Evolutionary conservation across 2,888 invertebrate species (phyloP).

Genomic region (Epinotia brunnichana): DNA sequence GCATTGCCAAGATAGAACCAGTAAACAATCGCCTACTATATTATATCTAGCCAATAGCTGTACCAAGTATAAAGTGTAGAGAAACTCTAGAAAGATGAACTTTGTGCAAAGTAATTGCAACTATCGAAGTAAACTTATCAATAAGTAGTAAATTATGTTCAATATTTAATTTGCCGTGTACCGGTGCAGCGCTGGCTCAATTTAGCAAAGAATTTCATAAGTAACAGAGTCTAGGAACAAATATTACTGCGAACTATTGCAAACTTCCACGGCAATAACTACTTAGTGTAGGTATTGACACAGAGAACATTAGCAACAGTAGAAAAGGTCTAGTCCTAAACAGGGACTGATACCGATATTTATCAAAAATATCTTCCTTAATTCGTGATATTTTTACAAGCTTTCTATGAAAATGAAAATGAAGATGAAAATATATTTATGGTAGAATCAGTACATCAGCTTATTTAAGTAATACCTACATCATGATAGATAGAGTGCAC

Average conservation of each 20-base stretch:
- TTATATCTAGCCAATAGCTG: too few relatives aligned
- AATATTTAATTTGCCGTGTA: conserved; percentile 22
- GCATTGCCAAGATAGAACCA: not conserved
- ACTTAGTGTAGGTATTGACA: not conserved
- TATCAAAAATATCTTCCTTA: too few relatives aligned
- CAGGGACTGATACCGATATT: too few relatives aligned
- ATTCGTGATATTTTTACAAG: too few relatives aligned
- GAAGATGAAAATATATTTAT: too few relatives aligned
- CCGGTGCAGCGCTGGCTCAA: not conserved
- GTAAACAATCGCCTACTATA: not conserved
- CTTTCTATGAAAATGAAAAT: too few relatives aligned
- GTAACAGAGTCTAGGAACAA: conserved; percentile 10
- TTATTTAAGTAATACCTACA: too few relatives aligned
- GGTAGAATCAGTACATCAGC: too few relatives aligned
- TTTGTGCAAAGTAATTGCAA: conserved; percentile 12
- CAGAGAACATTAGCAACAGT: not conserved
- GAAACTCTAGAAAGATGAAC: not conserved
- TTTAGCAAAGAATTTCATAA: conserved; percentile 21
- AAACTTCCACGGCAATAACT: conserved; percentile 4
- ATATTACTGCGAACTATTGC: conserved; percentile 30
- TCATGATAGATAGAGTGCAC: too few relatives aligned
- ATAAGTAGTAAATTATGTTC: conserved; percentile 15
- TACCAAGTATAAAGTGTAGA: not conserved
- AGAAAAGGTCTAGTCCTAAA: too few relatives aligned
- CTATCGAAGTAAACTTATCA: conserved; percentile 18